These are phyloP conservation scores for Danaus chrysippus DNA, from an alignment of 2,888 invertebrate species.

Conservation along the genomic window DNA sequence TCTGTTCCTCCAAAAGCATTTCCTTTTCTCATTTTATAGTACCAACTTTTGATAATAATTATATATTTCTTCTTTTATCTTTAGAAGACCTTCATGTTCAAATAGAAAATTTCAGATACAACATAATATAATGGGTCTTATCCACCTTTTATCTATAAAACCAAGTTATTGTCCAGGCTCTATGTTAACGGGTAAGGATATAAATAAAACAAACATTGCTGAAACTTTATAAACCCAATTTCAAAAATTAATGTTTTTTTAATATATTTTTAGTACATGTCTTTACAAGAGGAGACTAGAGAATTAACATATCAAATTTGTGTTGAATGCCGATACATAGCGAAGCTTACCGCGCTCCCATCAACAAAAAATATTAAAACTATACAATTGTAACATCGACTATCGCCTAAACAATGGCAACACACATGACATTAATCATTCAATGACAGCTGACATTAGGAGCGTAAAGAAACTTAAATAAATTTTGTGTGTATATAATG, in stretches of 20 bases:
- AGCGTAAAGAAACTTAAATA: constrained; percentile 32
- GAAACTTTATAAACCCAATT: constrained; percentile 76
- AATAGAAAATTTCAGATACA: no score
- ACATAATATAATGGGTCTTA: no score
- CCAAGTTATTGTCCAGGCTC: constrained; percentile 11
- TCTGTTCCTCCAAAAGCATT: no score
- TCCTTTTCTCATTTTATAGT: no score
- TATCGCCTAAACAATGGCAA: constrained; percentile 73
- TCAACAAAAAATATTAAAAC: constrained; percentile 49
- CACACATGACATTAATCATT: constrained; percentile 64
- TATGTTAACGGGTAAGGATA: constrained; percentile 2
- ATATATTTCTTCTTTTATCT: no score
- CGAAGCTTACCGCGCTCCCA: constrained; percentile 55
- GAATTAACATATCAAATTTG: constrained; percentile 70
- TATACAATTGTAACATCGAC: constrained; percentile 54
- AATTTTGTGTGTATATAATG: constrained; percentile 32
- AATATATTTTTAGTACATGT: constrained; percentile 62
- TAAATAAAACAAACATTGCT: constrained; percentile 58
- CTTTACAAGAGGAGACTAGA: constrained; percentile 78
- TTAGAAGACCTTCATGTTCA: no score
- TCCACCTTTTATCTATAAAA: constrained; percentile 33
- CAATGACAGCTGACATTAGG: constrained; percentile 43
- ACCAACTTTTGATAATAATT: no score
- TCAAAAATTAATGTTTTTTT: constrained; percentile 69
- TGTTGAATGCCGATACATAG: constrained; percentile 58